Evolutionary conservation across 2,113 vertebrate genomes (phyloP).

Genomic region (Falco punctatus): DNA sequence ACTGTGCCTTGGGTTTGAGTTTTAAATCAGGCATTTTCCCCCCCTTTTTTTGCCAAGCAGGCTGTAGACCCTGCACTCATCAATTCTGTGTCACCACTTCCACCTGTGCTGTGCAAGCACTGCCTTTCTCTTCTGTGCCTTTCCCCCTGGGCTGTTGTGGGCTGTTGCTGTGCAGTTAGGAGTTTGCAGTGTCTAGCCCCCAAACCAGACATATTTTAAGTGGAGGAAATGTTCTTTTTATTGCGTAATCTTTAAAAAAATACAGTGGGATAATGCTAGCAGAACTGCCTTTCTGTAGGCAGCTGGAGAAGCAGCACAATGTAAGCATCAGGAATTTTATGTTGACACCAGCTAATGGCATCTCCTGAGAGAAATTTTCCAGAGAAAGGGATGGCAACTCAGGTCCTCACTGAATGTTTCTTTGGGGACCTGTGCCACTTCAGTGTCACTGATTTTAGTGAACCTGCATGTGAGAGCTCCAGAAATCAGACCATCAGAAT

Average conservation of each 20-base stretch:
- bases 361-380: background rate
- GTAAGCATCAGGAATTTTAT: background rate
- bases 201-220: background rate
- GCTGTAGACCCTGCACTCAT: accelerated
- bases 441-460: background rate
- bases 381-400: background rate
- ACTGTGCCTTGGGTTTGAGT: accelerated
- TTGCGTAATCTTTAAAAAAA: background rate
- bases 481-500: background rate
- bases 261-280: background rate
- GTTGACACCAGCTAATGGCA: background rate
- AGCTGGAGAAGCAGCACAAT: background rate
- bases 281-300: background rate
- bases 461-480: background rate
- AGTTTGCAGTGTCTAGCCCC: background rate
- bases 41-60: background rate
- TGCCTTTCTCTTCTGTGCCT: background rate
- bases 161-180: background rate
- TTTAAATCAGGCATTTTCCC: background rate
- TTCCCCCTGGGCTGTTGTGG: background rate
- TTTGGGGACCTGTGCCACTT: background rate
- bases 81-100: background rate
- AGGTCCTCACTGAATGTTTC: background rate
- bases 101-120: background rate
- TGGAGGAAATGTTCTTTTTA: background rate